Base-by-base conservation (phyloP, 2,113 vertebrate genomes). In the Castor canadensis region DNA sequence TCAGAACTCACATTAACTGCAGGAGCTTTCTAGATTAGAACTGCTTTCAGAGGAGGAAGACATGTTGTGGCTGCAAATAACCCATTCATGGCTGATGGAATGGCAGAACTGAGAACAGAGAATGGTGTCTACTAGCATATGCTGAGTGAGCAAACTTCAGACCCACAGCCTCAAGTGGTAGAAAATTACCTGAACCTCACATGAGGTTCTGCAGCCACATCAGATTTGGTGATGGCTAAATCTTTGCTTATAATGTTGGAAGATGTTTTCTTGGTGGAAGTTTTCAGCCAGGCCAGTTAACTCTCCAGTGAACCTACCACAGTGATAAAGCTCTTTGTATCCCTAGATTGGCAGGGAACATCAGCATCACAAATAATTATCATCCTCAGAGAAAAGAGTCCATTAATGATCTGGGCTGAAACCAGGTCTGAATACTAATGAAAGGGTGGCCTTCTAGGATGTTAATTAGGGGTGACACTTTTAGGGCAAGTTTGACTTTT, bases 381-480 rank as follows among this genome's bases (percentile, higher is more conserved):
- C 91, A 75, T 93, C 96, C 97, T 97, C 89, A 13, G 92, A 98
- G 96, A 97, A 98, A 91, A 11, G 73, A 98, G 93, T 93, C 98
- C 97, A 97, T 98, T 98, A 99, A 98, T 69, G 52, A 98, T 97
- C 97, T 90, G 95, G 96, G 97, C 97, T 95, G 96, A 97, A 98
- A 97, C 76, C 92, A 88, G 89, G 95, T 96, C 98, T 97, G 98
- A 98, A 98, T 98, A 62, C 96, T 98, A 98, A 98, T 98, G 97
- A 98, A 95, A 81, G 88, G 97, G 88, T 93, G 97, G 97, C 97
- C 97, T 98, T 69, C 49, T 96, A 97, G 97, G 98, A 98, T 98
- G 98, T 97, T 98, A 98, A 99, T 98, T 98, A 98, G 97, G 97
- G 97, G 94, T 98, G 98, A 98, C 98, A 98, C 98, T 98, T 98